phyloP scores from a whole-genome alignment of 2,113 vertebrate genomes.

The Rattus rattus region DNA sequence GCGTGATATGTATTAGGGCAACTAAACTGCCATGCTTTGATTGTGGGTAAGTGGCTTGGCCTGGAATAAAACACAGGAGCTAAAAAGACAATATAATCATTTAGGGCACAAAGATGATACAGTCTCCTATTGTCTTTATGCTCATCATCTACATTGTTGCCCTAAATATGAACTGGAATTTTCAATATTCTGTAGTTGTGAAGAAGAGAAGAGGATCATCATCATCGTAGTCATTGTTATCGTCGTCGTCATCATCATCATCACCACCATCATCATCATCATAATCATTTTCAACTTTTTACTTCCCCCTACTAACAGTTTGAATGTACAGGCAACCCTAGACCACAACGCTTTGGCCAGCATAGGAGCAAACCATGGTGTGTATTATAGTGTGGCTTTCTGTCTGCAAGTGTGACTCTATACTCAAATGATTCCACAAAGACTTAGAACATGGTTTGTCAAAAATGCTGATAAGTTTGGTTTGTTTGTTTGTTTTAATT shows the following conservation, averaged over 20 bases:
- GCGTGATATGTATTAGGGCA: not conserved
- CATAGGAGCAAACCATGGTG: not conserved
- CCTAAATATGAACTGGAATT: not conserved
- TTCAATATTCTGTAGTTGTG: not conserved
- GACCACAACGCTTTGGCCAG: not conserved
- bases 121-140: not conserved
- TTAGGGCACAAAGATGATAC: not conserved
- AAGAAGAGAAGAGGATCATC: not conserved
- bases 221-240: too few relatives aligned
- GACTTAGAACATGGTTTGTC: not conserved
- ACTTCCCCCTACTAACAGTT: not conserved
- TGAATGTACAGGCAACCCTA: not conserved
- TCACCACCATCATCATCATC: too few relatives aligned
- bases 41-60: not conserved
- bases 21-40: not conserved
- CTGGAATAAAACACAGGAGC: not conserved
- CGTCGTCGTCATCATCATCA: too few relatives aligned
- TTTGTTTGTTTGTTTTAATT: not conserved
- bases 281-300: not conserved
- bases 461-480: not conserved
- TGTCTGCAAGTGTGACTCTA: not conserved
- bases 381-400: not conserved
- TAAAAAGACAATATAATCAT: not conserved
- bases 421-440: not conserved
- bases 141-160: not conserved